These are phyloP conservation scores for human (Homo sapiens) DNA, from an alignment of 2,113 vertebrate genomes.

Conservation along the genomic window GRCh38 chr4:98189001-98189500, in stretches of 20 bases:
- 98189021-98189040: neutral
- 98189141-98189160: neutral
- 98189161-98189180: neutral
- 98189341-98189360: neutral
- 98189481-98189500: no score
- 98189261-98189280: neutral
- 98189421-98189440: no score
- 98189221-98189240: neutral
- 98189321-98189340: neutral
- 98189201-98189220: neutral
- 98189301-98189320: neutral
- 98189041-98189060: neutral
- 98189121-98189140: neutral
- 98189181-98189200: neutral
- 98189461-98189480: no score
- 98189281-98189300: neutral
- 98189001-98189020: neutral
- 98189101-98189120: neutral
- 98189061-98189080: neutral
- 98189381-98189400: no score
- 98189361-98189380: neutral
- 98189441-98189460: no score
- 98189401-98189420: no score
- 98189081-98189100: neutral
- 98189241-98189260: neutral